Conservation (phyloP, 2,797 vertebrate genomes). For the Helostoma temminkii region DNA sequence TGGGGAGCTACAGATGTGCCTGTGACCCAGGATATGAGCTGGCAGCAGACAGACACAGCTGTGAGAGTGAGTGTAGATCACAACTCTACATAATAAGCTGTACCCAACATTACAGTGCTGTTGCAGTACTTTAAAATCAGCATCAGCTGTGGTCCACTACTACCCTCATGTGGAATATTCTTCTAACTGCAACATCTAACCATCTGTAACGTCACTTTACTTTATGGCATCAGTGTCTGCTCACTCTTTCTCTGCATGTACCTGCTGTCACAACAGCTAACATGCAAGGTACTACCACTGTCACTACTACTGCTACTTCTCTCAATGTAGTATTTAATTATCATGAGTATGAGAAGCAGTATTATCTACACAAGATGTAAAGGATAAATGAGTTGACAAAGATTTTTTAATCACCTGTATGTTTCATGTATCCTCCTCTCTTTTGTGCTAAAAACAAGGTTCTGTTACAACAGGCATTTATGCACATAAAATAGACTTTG, state of each 20-base stretch:
- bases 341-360: too few species aligned
- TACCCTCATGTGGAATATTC: neutral
- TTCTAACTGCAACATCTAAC: neutral
- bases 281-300: too few species aligned
- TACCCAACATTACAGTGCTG: neutral
- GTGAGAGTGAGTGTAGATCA: slow-evolving; percentile 88
- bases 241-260: neutral
- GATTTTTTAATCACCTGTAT: too few species aligned
- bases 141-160: neutral
- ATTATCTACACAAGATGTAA: too few species aligned
- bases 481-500: neutral
- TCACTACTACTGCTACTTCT: too few species aligned
- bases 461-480: too few species aligned
- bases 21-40: slow-evolving; percentile 96
- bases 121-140: neutral
- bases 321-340: too few species aligned
- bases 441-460: too few species aligned
- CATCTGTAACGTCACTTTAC: neutral
- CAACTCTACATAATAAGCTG: neutral
- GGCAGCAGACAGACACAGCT: slow-evolving; percentile 91
- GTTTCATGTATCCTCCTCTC: too few species aligned
- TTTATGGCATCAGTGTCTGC: neutral
- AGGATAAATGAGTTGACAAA: too few species aligned
- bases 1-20: slow-evolving; percentile 96
- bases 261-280: too few species aligned